These are phyloP conservation scores for Amia ocellicauda DNA, from an alignment of 2,113 vertebrate species.

Conservation along the genomic window DNA sequence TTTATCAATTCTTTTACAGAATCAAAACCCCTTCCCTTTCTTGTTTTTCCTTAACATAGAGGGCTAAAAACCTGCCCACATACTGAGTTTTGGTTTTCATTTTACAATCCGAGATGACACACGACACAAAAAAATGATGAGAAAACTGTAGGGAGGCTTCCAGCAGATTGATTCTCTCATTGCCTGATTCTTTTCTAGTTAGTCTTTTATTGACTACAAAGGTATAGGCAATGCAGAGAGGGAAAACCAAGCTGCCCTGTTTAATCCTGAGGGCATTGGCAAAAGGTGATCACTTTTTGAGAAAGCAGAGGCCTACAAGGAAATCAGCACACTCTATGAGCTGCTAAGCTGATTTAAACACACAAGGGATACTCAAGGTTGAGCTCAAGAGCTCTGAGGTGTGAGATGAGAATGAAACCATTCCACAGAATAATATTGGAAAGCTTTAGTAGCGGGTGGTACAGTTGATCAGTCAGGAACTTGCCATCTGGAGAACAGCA, in stretches of 20 bases:
- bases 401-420: slow-evolving; percentile 79
- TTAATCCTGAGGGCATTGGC: slow-evolving; percentile 94
- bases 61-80: slow-evolving; percentile 82
- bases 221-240: slow-evolving; percentile 82
- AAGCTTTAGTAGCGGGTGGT: slow-evolving; percentile 79
- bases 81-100: slow-evolving; percentile 88
- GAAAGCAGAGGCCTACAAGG: slow-evolving; percentile 92
- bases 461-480: slow-evolving; percentile 76
- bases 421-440: slow-evolving; percentile 81
- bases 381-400: slow-evolving; percentile 80
- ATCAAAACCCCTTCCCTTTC: slow-evolving; percentile 78
- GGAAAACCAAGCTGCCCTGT: slow-evolving; percentile 80
- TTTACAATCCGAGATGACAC: slow-evolving; percentile 92
- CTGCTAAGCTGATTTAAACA: slow-evolving; percentile 97
- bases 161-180: slow-evolving; percentile 98
- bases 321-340: slow-evolving; percentile 88
- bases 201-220: slow-evolving; percentile 99
- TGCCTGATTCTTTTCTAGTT: slow-evolving; percentile 97
- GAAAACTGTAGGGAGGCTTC: slow-evolving; percentile 97
- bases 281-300: slow-evolving; percentile 97
- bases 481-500: slow-evolving; percentile 73
- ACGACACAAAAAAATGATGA: slow-evolving; percentile 89
- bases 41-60: slow-evolving; percentile 82
- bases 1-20: slow-evolving; percentile 75
- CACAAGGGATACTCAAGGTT: slow-evolving; percentile 84